Base-by-base conservation (phyloP, 2,113 vertebrate species). In the Oenanthe oenanthe region DNA sequence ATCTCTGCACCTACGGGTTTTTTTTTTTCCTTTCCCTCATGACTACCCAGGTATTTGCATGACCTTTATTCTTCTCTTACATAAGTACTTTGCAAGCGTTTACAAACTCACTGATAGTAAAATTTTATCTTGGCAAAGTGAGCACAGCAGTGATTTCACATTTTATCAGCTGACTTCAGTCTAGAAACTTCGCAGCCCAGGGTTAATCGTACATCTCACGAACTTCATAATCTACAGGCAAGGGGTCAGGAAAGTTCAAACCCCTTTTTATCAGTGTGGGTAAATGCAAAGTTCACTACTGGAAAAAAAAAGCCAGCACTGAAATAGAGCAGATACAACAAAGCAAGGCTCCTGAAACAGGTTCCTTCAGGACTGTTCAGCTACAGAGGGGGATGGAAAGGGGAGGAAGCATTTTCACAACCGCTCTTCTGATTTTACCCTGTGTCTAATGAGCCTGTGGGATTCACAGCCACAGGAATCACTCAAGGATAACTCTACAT, bases 121-220 rank as follows among this genome's bases (percentile, higher is more conserved):
- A 89, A 42, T 71, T 93, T 86, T 71, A 80, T 56, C 92, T 90
- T 92, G 95, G 85, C 82, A 71, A 75, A 25, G 47, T 25, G 28
- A 93, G 43, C 2, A 1, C 42, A 85, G 62, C 89, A 80, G 40
- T 76, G 87, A 95, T 85, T 92, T 89, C 62, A 9, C 81, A 51
- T 58, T 87, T 93, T 92, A 86, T 90, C 88, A 90, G 82, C 85
- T 94, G 90, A 71, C 67, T 92, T 66, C 67, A 93, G 63, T 10
- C 78, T 74, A 56, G 78, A 85, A 90, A 76, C 60, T 93, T 88
- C 20, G 0, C 40, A 79, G 85, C 78, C 67, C 0, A 0, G 28
- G 51, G 93, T 95, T 92, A 88, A 93, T 87, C 40, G 4, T 90
- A 7, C 16, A 67, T 36, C 67, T 92, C 9, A 1, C 86, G 85